Evolutionary conservation across 2,113 vertebrate species (phyloP).

Genomic region (Crotalus helleri): DNA sequence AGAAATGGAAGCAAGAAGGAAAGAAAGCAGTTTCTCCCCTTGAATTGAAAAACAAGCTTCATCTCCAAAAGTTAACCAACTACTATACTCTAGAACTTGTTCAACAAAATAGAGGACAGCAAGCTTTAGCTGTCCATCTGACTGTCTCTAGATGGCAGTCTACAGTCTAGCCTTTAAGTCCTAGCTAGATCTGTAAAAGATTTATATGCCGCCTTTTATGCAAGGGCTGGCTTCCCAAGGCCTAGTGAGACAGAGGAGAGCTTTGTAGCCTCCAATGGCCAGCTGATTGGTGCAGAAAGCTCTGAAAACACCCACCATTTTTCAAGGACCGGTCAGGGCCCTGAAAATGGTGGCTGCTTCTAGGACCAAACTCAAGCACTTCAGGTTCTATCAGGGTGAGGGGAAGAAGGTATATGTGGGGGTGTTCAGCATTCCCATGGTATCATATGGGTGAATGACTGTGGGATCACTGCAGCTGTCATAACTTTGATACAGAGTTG

Average conservation of each 20-base stretch:
- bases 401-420: too few relatives aligned
- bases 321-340: not conserved
- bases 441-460: not conserved
- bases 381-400: too few relatives aligned
- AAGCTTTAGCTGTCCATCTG: not conserved
- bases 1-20: not conserved
- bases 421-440: not conserved
- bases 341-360: not conserved
- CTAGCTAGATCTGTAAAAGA: not conserved
- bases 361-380: not conserved
- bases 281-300: not conserved
- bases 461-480: not conserved
- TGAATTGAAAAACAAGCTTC: not conserved
- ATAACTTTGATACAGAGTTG: not conserved
- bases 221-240: not conserved
- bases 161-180: not conserved
- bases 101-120: not conserved
- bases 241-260: not conserved
- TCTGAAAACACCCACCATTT: not conserved
- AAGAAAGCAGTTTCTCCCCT: not conserved
- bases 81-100: not conserved
- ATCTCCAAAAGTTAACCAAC: not conserved
- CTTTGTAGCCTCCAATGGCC: not conserved
- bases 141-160: not conserved
- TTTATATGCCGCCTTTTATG: not conserved